phyloP scores from a whole-genome alignment of 2,113 vertebrate species.

The Lycocorax pyrrhopterus region DNA sequence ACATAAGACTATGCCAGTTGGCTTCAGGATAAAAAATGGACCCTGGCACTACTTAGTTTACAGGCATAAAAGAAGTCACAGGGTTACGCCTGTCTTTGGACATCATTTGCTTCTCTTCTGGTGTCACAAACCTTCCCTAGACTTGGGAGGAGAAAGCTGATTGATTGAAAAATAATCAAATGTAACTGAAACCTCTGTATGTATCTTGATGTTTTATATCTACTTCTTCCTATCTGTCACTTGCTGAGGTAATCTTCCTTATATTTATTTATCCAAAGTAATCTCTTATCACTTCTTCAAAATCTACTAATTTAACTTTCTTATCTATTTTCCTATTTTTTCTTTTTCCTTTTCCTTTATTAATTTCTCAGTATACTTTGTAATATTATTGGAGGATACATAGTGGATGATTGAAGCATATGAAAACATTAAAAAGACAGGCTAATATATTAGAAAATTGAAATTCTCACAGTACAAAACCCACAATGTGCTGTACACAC shows the following conservation, averaged over 20 bases:
- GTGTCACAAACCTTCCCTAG: background rate
- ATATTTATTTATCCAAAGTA: background rate
- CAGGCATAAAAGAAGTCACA: background rate
- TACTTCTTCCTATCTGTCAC: background rate
- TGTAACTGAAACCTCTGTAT: background rate
- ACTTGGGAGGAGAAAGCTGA: accelerated
- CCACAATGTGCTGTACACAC: background rate
- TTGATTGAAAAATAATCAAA: background rate
- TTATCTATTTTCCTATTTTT: background rate
- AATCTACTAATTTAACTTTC: background rate
- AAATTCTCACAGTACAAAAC: background rate
- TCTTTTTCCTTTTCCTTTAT: background rate
- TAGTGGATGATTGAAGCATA: background rate
- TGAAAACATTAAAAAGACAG: background rate
- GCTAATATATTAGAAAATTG: background rate
- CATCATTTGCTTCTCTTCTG: background rate
- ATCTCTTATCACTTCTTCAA: background rate
- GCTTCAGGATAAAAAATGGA: background rate
- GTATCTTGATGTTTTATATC: background rate
- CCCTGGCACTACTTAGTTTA: background rate
- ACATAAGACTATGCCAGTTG: background rate
- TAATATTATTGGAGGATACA: background rate
- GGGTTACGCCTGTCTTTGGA: background rate
- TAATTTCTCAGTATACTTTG: background rate
- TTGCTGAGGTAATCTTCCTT: background rate